Evolutionary conservation across 2,113 vertebrate genomes (phyloP).

Genomic region (Promerops cafer): DNA sequence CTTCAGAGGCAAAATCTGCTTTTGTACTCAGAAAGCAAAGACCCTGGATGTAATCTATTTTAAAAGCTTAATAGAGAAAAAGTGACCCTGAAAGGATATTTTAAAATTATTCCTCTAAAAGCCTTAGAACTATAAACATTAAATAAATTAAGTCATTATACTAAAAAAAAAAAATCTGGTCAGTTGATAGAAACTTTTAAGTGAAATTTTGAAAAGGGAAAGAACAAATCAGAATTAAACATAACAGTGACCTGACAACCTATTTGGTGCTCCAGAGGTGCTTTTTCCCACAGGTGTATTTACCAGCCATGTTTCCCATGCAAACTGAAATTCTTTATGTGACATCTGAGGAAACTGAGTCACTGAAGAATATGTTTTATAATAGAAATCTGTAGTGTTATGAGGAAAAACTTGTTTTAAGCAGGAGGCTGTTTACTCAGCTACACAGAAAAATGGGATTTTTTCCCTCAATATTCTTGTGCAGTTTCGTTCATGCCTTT

Average conservation of each 20-base stretch:
- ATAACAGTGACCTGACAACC: neutral
- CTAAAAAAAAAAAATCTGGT: neutral
- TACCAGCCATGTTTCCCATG: neutral
- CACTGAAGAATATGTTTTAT: neutral
- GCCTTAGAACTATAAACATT: slow-evolving; percentile 31
- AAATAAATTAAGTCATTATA: slow-evolving; percentile 7
- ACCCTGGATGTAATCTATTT: slow-evolving; percentile 26
- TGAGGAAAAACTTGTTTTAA: neutral
- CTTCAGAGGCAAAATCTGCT: slow-evolving; percentile 27
- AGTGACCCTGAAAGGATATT: neutral
- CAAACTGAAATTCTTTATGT: neutral
- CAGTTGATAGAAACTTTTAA: neutral
- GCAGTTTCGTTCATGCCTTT: neutral
- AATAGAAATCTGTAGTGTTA: neutral
- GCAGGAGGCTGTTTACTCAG: neutral
- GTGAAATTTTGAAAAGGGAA: neutral
- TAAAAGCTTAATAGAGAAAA: slow-evolving; percentile 34
- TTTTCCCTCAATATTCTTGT: neutral
- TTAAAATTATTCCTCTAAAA: slow-evolving; percentile 27
- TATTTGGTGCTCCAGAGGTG: neutral
- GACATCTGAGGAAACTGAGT: neutral
- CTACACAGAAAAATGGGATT: neutral
- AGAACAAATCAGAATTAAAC: neutral
- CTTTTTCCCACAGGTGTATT: neutral
- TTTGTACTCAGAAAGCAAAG: slow-evolving; percentile 36